phyloP scores from a whole-genome alignment of 2,797 vertebrate genomes.

The Oceanodroma leucorhoa region DNA sequence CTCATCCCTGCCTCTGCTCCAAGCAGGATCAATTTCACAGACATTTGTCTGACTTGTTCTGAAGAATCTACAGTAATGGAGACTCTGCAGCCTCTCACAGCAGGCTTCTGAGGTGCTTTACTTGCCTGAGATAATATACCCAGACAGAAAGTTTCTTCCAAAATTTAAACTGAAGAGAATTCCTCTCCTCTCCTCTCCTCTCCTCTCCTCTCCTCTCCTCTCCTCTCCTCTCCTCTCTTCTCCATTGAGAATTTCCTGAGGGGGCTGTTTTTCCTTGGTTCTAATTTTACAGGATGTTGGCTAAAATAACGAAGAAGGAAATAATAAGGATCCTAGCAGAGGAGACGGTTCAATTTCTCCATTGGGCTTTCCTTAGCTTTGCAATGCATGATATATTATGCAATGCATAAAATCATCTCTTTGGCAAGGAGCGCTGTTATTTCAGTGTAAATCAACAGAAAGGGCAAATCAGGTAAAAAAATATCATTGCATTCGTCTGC shows the following conservation, averaged over 20 bases:
- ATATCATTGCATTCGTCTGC: neutral
- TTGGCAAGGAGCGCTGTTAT: neutral
- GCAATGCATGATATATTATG: neutral
- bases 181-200: neutral
- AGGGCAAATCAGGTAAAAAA: conserved; percentile 16
- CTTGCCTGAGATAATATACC: neutral
- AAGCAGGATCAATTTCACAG: neutral
- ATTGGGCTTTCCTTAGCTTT: neutral
- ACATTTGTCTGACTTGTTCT: neutral
- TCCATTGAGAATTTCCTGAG: accelerated
- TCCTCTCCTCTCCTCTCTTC: neutral
- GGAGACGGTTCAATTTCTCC: neutral
- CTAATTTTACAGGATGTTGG: neutral
- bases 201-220: neutral
- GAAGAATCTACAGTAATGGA: neutral
- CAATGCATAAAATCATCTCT: neutral
- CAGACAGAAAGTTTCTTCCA: neutral
- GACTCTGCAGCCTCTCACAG: neutral
- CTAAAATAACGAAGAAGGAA: neutral
- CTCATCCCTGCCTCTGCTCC: neutral
- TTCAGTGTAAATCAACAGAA: neutral
- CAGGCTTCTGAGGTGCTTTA: neutral
- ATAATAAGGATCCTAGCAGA: neutral
- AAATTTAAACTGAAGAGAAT: neutral
- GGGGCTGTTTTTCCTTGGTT: neutral